Evolutionary conservation across 1,140 invertebrate genomes (phyloP).

Genomic region (Caenorhabditis tropicalis): DNA sequence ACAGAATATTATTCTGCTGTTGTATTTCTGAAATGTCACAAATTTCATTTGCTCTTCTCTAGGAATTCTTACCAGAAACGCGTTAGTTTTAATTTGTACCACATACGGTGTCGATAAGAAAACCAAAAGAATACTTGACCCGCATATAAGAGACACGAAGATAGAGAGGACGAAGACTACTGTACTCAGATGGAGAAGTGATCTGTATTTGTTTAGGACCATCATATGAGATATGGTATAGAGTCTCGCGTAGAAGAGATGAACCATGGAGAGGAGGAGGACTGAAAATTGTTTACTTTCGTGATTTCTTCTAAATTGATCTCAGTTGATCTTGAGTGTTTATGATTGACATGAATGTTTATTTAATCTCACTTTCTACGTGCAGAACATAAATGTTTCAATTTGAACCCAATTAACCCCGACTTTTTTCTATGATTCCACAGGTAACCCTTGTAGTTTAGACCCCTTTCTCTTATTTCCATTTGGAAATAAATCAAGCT

Average conservation of each 20-base stretch:
- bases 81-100: not conserved
- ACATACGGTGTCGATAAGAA: slow-evolving; percentile 19
- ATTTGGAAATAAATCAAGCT: no score
- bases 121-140: slow-evolving; percentile 2
- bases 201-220: not conserved
- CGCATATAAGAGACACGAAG: not conserved
- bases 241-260: not conserved
- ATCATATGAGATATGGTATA: slow-evolving; percentile 14
- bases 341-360: no score
- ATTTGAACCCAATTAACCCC: no score
- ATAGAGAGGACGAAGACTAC: not conserved
- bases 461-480: no score
- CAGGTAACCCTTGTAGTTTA: no score
- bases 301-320: not conserved
- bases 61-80: not conserved
- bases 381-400: no score
- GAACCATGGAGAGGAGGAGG: slow-evolving; percentile 3
- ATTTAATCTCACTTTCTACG: no score
- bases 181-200: not conserved
- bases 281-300: not conserved
- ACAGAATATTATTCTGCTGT: not conserved
- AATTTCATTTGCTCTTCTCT: not conserved
- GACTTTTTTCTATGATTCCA: no score
- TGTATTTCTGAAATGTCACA: not conserved
- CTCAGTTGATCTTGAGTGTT: not conserved